phyloP scores from a whole-genome alignment of 2,113 vertebrate genomes.

The Stegastes partitus region DNA sequence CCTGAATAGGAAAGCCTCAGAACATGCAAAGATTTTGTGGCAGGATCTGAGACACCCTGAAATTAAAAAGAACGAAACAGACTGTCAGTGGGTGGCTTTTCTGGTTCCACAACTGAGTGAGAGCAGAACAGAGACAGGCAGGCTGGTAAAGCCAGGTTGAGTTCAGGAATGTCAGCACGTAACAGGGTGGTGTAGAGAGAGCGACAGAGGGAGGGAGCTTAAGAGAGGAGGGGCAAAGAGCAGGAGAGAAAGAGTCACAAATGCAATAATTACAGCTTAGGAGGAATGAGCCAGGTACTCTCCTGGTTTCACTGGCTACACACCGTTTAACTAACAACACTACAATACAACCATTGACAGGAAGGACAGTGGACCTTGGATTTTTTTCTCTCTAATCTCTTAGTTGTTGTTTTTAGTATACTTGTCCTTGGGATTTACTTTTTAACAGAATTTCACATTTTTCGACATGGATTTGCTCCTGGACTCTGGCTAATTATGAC shows the following conservation, averaged over 20 bases:
- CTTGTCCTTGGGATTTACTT: slow-evolving; percentile 7
- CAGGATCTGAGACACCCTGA: slow-evolving; percentile 2
- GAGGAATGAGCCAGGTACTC: slow-evolving; percentile 41
- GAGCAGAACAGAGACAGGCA: slow-evolving; percentile 19
- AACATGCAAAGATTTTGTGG: neutral
- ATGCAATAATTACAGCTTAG: slow-evolving; percentile 70
- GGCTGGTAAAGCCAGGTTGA: slow-evolving; percentile 56
- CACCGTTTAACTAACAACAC: slow-evolving; percentile 37
- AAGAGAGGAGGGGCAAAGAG: slow-evolving; percentile 69
- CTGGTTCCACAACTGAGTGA: slow-evolving; percentile 69
- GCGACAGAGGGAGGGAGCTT: slow-evolving; percentile 46
- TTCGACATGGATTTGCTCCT: slow-evolving; percentile 69
- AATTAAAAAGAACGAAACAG: neutral
- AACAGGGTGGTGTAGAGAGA: slow-evolving; percentile 58
- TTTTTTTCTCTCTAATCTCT: neutral
- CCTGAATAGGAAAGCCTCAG: neutral
- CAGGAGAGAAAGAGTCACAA: slow-evolving; percentile 64
- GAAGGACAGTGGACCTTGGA: neutral
- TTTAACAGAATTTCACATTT: slow-evolving; percentile 5
- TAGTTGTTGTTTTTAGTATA: neutral
- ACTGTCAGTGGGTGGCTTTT: slow-evolving; percentile 58
- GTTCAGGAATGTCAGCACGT: slow-evolving; percentile 66
- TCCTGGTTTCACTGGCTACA: slow-evolving; percentile 43
- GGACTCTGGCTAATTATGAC: slow-evolving; percentile 65
- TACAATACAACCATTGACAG: neutral